Conservation (phyloP, 2,797 vertebrate genomes). For the Euthynnus affinis region DNA sequence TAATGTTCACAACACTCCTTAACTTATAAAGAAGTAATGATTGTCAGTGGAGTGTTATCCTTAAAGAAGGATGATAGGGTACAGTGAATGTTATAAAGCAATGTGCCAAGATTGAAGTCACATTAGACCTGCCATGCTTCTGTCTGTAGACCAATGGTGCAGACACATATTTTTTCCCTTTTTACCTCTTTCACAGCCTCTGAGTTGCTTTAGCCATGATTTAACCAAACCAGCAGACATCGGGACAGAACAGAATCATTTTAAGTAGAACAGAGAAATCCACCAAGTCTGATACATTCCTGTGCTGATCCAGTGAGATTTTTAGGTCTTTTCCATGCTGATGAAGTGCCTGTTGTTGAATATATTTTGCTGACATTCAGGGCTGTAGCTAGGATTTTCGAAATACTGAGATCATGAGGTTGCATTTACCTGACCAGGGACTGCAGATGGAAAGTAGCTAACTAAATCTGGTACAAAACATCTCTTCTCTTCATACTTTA, state of each 20-base stretch:
- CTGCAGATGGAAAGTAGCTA: neutral
- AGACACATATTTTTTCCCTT: neutral
- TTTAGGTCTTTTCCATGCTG: slow-evolving; percentile 7
- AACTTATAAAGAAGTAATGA: slow-evolving; percentile 71
- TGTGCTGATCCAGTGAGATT: neutral
- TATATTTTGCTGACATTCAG: neutral
- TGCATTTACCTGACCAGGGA: neutral
- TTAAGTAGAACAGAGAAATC: neutral
- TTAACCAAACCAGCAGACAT: slow-evolving; percentile 4
- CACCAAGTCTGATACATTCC: neutral
- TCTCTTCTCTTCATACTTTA: neutral
- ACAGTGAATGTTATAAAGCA: slow-evolving; percentile 35
- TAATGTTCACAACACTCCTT: slow-evolving; percentile 59
- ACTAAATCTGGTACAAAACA: neutral
- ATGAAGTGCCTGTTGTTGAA: slow-evolving; percentile 1
- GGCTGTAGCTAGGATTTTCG: neutral
- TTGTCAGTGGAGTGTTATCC: slow-evolving; percentile 62
- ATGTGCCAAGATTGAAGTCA: slow-evolving; percentile 37
- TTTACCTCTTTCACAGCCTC: neutral
- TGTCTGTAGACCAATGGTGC: slow-evolving; percentile 18
- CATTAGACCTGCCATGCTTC: slow-evolving; percentile 1
- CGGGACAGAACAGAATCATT: neutral
- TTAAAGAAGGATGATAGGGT: slow-evolving; percentile 20
- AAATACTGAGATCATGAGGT: neutral
- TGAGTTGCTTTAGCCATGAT: neutral